A percentile compares a stretch with the other conserved stretches of the same genome.
phyloP scores from a whole-genome alignment of 2,113 vertebrate genomes.

The Synchiropus splendidus region DNA sequence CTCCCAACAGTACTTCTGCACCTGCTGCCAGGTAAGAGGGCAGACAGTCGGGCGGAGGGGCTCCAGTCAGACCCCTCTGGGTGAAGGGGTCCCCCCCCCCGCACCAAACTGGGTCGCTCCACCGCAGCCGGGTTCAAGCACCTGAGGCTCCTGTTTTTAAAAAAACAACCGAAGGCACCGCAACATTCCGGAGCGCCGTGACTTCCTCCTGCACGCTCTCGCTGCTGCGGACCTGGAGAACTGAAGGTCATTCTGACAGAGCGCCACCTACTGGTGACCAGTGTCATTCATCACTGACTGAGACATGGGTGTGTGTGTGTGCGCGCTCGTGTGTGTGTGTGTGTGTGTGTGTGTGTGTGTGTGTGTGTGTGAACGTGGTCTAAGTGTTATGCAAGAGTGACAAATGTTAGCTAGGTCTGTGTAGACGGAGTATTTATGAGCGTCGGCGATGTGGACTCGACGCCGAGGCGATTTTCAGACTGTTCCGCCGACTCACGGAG shows the following conservation, averaged over 20 bases:
- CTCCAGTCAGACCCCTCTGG: constrained; percentile 29
- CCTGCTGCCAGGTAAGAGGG: constrained; percentile 55
- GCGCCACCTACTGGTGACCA: constrained; percentile 22
- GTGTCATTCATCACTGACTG: constrained; percentile 65
- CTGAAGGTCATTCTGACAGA: constrained; percentile 21
- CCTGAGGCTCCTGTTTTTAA: constrained; percentile 45
- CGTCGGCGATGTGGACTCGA: constrained; percentile 38
- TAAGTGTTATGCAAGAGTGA: constrained; percentile 50
- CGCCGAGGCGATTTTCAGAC: constrained; percentile 40
- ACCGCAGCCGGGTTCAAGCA: constrained; percentile 37
- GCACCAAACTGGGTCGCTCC: constrained; percentile 36
- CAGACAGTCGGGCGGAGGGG: constrained; percentile 38
- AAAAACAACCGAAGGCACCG: constrained; percentile 43
- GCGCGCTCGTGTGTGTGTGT: constrained; percentile 28
- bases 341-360: constrained; percentile 18
- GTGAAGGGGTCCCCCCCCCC: no score
- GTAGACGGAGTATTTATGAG: constrained; percentile 75
- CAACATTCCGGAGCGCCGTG: constrained; percentile 69
- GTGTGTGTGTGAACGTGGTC: constrained; percentile 52
- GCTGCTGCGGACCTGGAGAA: constrained; percentile 47
- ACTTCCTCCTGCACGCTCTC: constrained; percentile 1
- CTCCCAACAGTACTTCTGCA: constrained; percentile 44
- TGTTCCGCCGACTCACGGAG: constrained; percentile 15
- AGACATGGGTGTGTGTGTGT: constrained; percentile 60
- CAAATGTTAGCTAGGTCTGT: constrained; percentile 67